Evolutionary conservation across 2,888 invertebrate species (phyloP), one percentile per base, ranked within the genome.

Genomic region (Marasmarcha lunaedactyla): DNA sequence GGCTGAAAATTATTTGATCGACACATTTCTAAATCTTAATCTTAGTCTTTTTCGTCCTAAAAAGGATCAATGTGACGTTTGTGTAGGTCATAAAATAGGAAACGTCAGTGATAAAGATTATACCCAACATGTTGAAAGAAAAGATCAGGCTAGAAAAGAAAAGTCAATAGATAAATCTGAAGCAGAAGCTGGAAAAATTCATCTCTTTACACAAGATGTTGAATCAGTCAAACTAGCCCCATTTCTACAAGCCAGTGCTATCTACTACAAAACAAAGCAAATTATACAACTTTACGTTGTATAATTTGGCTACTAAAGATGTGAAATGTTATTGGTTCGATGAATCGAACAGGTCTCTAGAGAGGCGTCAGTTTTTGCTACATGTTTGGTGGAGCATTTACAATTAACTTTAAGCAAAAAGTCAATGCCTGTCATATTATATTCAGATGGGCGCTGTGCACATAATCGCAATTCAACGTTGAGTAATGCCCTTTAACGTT

Each of bases 281-380:
- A 46, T 43, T 5, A 42, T 43, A 54, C 36, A 54, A 55, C 42
- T 54, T 49, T 37, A 52, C 54, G 1, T 12, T 53, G 1, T 51
- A 41, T 35, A 35, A 51, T 36, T 39, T 52, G 11, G 36, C 34
- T 34, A 42, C 42, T 1, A 37, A 39, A 15, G 46, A 52, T 12
- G 37, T 40, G 39, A 15, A 38, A 7, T 53, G 52, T 38, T 54
- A 54, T 38, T 52, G 49, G 50, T 55, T 52, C 26, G 37, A 35
- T 34, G 51, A 52, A 44, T 50, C 50, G 4, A 20, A 20, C 7
- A 7, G 4, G 20, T 3, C 4, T 5, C 7, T 20, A 20, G 20
- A 20, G 20, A 5, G 20, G 20, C 20, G 7, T 20, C 7, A 5
- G 20, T 20, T 20, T 20, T 20, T 20, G 20, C 20, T 5, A 5